These are phyloP conservation scores for Okapia johnstoni DNA, from an alignment of 2,113 vertebrate genomes.

Conservation along the genomic window DNA sequence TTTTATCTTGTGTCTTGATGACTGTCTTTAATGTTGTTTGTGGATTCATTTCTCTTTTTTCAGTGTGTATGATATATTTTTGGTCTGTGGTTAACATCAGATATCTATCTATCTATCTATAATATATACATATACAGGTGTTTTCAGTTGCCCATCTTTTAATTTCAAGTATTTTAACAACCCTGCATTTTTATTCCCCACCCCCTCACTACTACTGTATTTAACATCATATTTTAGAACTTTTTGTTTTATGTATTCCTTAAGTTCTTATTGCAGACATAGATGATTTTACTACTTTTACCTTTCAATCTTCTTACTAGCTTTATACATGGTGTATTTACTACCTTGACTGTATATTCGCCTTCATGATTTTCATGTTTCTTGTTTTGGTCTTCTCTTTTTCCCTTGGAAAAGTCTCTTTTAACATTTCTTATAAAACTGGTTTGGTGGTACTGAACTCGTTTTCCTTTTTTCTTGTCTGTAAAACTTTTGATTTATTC, in stretches of 20 bases:
- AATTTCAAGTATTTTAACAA: neutral
- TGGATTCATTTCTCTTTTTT: neutral
- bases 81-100: neutral
- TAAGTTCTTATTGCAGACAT: neutral
- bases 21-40: neutral
- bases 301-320: neutral
- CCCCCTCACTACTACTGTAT: neutral
- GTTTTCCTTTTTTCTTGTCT: neutral
- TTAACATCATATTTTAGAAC: neutral
- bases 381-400: neutral
- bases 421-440: neutral
- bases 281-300: neutral
- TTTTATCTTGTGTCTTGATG: neutral
- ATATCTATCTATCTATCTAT: neutral
- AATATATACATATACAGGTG: neutral
- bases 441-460: neutral
- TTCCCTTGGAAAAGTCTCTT: neutral
- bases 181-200: neutral
- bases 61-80: neutral
- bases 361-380: neutral
- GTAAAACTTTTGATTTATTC: neutral
- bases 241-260: neutral
- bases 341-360: neutral
- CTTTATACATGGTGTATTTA: neutral
- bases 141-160: neutral